phyloP scores from a whole-genome alignment of 2,113 vertebrate genomes.

The Sarotherodon lohbergeri region DNA sequence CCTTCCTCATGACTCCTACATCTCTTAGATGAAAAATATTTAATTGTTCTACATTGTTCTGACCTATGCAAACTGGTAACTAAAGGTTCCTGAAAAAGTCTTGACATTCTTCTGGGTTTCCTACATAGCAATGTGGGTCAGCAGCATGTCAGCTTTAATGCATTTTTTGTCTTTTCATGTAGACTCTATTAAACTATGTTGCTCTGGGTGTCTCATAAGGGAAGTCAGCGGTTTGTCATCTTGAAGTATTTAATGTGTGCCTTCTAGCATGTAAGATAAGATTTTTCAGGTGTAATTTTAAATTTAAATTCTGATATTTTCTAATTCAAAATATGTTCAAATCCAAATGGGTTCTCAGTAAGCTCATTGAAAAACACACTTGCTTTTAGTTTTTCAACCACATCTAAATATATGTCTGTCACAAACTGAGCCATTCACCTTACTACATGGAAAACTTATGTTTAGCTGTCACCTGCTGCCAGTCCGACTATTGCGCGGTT shows the following conservation, averaged over 20 bases:
- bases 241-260: neutral
- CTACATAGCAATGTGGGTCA: neutral
- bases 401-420: constrained; percentile 1
- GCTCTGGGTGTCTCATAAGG: neutral
- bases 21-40: neutral
- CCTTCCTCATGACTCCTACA: neutral
- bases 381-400: neutral
- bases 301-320: neutral
- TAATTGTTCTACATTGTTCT: neutral
- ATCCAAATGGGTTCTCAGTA: neutral
- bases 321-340: neutral
- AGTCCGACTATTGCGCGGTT: neutral
- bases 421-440: neutral
- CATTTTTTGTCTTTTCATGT: neutral
- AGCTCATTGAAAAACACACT: neutral
- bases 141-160: neutral
- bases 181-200: neutral
- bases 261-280: neutral
- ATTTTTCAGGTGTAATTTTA: neutral
- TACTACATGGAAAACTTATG: neutral
- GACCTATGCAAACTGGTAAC: neutral
- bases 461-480: constrained; percentile 31
- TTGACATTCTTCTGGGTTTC: neutral
- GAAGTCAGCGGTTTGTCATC: neutral
- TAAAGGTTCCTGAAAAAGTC: neutral